These are phyloP conservation scores for Ylistrum balloti DNA, from an alignment of 1,140 invertebrate species.

Conservation along the genomic window DNA sequence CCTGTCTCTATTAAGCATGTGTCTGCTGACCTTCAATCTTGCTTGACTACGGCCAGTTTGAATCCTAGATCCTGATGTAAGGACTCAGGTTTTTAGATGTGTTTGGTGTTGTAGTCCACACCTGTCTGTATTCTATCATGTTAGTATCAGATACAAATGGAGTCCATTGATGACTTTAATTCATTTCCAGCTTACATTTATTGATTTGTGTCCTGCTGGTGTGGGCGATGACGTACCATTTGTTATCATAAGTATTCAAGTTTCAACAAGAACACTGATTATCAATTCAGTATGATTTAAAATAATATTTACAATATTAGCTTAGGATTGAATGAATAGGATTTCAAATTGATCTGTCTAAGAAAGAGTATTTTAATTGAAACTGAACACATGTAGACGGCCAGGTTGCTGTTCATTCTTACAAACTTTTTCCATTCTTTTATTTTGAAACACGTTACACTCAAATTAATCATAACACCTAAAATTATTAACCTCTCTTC, in stretches of 20 bases:
- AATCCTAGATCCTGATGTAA: neutral
- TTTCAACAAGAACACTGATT: neutral
- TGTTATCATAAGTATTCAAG: constrained; percentile 40
- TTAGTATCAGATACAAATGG: neutral
- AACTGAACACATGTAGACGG: too few relatives aligned
- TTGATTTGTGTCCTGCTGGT: neutral
- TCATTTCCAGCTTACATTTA: neutral
- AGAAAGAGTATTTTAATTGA: too few relatives aligned
- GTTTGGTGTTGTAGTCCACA: neutral
- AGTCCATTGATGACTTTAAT: neutral
- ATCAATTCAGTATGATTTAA: neutral
- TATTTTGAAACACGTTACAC: too few relatives aligned
- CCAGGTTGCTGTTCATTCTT: too few relatives aligned
- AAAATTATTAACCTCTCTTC: too few relatives aligned
- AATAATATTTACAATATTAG: too few relatives aligned
- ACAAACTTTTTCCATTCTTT: too few relatives aligned
- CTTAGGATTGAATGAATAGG: too few relatives aligned
- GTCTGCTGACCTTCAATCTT: constrained; percentile 6
- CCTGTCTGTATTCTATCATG: neutral
- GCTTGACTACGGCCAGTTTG: neutral
- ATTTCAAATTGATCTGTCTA: too few relatives aligned
- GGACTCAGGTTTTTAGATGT: neutral
- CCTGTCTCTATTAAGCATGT: neutral
- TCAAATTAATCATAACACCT: too few relatives aligned
- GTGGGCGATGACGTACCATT: neutral